These are phyloP conservation scores for Pogonocherus hispidulus DNA, from an alignment of 2,888 invertebrate genomes.

Conservation along the genomic window DNA sequence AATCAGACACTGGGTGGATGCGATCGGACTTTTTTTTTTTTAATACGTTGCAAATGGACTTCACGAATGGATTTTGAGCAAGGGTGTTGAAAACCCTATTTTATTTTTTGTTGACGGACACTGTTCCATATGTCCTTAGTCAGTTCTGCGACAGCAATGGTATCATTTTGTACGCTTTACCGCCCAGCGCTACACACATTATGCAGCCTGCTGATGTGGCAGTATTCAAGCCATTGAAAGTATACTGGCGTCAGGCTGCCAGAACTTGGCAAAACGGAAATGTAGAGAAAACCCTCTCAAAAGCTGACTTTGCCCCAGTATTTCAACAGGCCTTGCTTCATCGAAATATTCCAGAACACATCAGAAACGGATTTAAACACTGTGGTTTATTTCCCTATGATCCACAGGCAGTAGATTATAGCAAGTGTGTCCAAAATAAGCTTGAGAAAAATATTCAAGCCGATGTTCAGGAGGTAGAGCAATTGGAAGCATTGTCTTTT, in stretches of 20 bases:
- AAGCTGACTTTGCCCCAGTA: constrained; percentile 52
- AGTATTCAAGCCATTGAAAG: constrained; percentile 56
- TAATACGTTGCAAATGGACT: constrained; percentile 50
- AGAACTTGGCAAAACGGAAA: constrained; percentile 49
- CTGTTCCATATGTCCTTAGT: constrained; percentile 53
- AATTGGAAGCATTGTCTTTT: not conserved
- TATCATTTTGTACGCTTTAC: constrained; percentile 54
- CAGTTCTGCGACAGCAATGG: constrained; percentile 52
- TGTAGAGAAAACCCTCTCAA: constrained; percentile 46
- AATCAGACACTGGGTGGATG: constrained; percentile 52
- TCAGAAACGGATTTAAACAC: constrained; percentile 39
- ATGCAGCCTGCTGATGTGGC: constrained; percentile 55
- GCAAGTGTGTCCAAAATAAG: constrained; percentile 35
- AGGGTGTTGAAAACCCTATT: constrained; percentile 46
- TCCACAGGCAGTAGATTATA: constrained; percentile 40
- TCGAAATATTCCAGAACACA: constrained; percentile 40
- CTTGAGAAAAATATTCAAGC: constrained; percentile 10
- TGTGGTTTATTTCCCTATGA: constrained; percentile 45
- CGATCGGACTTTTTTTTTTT: constrained; percentile 41
- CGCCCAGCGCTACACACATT: constrained; percentile 52
- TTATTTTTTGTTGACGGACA: constrained; percentile 56
- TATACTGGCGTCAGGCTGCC: constrained; percentile 54
- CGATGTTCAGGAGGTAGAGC: not conserved
- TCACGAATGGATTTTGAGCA: constrained; percentile 42
- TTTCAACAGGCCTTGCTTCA: constrained; percentile 42